phyloP scores from a whole-genome alignment of 2,797 vertebrate species.

The Erethizon dorsatum region DNA sequence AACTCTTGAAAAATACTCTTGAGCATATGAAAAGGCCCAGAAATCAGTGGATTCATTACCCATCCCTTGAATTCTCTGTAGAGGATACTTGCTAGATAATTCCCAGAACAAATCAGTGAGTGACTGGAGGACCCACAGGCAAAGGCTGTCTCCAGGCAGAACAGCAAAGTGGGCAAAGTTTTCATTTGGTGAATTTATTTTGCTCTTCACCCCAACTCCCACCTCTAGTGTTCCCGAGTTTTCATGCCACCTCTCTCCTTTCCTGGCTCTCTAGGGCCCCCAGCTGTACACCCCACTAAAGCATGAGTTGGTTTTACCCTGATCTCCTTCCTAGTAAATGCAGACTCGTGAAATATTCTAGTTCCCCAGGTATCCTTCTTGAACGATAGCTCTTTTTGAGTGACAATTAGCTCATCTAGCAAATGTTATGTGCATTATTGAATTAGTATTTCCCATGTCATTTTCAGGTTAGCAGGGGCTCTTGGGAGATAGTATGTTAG shows the following conservation, averaged over 20 bases:
- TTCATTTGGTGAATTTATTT: constrained; percentile 36
- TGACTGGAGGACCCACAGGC: constrained; percentile 44
- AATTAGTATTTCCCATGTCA: constrained; percentile 31
- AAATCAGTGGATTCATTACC: constrained; percentile 79
- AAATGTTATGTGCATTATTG: not conserved
- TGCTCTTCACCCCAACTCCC: not conserved
- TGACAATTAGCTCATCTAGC: constrained; percentile 38
- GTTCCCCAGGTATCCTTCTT: not conserved
- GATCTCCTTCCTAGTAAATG: constrained; percentile 30
- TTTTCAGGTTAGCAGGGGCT: constrained; percentile 58
- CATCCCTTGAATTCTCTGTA: constrained; percentile 81
- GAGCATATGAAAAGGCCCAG: constrained; percentile 73
- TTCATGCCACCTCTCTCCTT: not conserved
- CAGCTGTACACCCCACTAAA: not conserved
- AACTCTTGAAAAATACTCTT: constrained; percentile 75
- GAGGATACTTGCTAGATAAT: constrained; percentile 82
- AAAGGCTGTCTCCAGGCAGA: constrained; percentile 66
- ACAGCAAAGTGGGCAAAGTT: constrained; percentile 47
- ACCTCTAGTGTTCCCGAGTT: not conserved
- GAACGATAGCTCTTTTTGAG: constrained; percentile 20
- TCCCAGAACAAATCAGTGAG: constrained; percentile 81
- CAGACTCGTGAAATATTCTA: constrained; percentile 28
- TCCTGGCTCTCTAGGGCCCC: not conserved
- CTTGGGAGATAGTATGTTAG: constrained; percentile 3
- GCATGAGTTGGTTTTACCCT: not conserved